phyloP scores from a whole-genome alignment of 2,888 invertebrate species.

The Liposcelis brunnea region DNA sequence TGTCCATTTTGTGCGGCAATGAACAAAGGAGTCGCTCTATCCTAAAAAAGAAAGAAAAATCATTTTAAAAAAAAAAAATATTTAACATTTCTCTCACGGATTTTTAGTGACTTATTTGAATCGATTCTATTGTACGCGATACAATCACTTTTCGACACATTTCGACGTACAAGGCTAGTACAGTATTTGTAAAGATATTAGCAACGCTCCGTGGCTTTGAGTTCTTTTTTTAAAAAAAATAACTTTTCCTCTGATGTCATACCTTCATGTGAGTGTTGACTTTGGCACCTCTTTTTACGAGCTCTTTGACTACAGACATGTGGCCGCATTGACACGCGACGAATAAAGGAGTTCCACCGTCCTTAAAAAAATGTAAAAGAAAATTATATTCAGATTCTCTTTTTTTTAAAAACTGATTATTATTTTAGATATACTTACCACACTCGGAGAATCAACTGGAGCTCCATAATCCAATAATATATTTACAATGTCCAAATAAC shows the following conservation, averaged over 20 bases:
- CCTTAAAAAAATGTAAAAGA: conserved; percentile 35
- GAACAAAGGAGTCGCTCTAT: conserved; percentile 79
- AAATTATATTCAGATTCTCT: neutral
- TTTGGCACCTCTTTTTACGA: conserved; percentile 64
- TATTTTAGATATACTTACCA: conserved; percentile 33
- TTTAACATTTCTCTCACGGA: neutral
- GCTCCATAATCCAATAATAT: conserved; percentile 64
- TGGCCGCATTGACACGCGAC: conserved; percentile 87
- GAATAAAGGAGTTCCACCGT: conserved; percentile 88
- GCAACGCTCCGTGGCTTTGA: neutral
- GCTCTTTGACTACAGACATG: conserved; percentile 67
- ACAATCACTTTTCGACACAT: too few species aligned
- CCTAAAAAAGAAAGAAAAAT: conserved; percentile 36
- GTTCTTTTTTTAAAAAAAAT: neutral
- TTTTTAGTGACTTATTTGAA: neutral
- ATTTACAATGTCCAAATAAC: conserved; percentile 65
- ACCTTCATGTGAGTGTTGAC: conserved; percentile 75
- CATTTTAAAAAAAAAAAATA: conserved; percentile 5
- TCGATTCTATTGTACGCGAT: conserved; percentile 6
- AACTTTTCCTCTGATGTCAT: conserved; percentile 13
- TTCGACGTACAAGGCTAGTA: too few species aligned
- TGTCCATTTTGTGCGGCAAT: conserved; percentile 92
- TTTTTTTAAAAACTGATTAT: conserved; percentile 9
- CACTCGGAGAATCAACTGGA: conserved; percentile 57
- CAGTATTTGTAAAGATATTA: too few species aligned